phyloP scores from a whole-genome alignment of 1,140 invertebrate genomes.

The Anastrepha ludens region DNA sequence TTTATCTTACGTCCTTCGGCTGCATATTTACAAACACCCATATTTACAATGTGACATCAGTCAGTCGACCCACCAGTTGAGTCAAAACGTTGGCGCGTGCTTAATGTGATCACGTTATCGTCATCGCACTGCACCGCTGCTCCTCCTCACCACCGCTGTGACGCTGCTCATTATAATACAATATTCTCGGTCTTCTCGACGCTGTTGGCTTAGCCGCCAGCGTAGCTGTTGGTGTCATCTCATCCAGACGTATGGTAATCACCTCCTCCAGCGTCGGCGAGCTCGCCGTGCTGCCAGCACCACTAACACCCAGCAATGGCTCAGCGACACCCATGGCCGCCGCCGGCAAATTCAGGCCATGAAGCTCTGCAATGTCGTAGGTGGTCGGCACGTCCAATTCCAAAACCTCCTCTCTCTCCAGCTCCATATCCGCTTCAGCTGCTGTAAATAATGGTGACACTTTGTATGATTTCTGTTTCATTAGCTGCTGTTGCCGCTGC shows the following conservation, averaged over 20 bases:
- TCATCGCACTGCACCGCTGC: slow-evolving; percentile 10
- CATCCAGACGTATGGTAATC: slow-evolving; percentile 35
- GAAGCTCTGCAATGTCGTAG: slow-evolving; percentile 21
- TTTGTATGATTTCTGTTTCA: slow-evolving; percentile 54
- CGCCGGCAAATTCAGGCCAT: slow-evolving; percentile 16
- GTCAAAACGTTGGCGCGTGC: neutral
- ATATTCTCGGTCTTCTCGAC: neutral
- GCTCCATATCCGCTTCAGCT: neutral
- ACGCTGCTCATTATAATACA: neutral
- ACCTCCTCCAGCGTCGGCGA: slow-evolving; percentile 1
- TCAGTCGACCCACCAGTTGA: neutral
- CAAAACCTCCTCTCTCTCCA: neutral
- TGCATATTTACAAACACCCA: slow-evolving; percentile 4
- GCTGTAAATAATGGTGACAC: neutral
- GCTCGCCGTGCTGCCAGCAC: neutral
- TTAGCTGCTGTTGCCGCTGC: slow-evolving; percentile 50
- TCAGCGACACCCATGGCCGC: neutral
- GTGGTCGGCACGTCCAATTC: neutral
- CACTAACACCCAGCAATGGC: slow-evolving; percentile 9
- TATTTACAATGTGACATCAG: slow-evolving; percentile 1
- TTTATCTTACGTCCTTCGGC: neutral
- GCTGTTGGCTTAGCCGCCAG: neutral
- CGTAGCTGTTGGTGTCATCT: slow-evolving; percentile 22
- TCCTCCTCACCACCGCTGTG: neutral
- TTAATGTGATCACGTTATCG: slow-evolving; percentile 40